Percentiles rank a stretch among this genome's conserved stretches.
Evolutionary conservation across 2,113 vertebrate genomes (phyloP).

Genomic region (Paradoxurus hermaphroditus): DNA sequence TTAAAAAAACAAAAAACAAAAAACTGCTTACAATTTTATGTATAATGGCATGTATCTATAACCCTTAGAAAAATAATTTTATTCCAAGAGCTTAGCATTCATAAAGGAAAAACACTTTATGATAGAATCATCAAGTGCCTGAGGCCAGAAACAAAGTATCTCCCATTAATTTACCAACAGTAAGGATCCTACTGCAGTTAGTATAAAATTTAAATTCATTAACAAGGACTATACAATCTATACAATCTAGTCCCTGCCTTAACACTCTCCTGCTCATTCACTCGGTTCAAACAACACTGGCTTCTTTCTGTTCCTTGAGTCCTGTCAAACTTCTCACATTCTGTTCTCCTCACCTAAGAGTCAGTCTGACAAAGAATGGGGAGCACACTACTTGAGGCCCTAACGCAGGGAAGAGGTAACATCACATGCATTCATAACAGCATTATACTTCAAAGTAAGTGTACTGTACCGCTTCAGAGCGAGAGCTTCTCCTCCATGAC

Average conservation of each 20-base stretch:
- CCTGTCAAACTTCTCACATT: neutral
- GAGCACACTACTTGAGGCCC: neutral
- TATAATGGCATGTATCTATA: neutral
- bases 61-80: conserved; percentile 22
- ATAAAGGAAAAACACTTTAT: conserved; percentile 1
- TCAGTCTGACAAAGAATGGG: neutral
- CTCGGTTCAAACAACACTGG: neutral
- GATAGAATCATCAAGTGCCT: neutral
- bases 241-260: neutral
- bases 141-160: neutral
- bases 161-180: neutral
- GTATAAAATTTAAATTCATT: neutral
- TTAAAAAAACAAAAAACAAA: conserved; percentile 40
- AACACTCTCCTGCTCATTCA: neutral
- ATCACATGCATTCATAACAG: neutral
- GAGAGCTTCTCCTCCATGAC: conserved; percentile 84
- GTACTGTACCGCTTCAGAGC: conserved; percentile 88
- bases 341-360: neutral
- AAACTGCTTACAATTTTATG: neutral
- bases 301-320: neutral
- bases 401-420: neutral
- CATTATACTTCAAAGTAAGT: conserved; percentile 35
- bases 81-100: neutral
- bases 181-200: neutral
- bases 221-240: neutral